phyloP scores from a whole-genome alignment of 2,113 vertebrate species.

The Arenaria interpres region DNA sequence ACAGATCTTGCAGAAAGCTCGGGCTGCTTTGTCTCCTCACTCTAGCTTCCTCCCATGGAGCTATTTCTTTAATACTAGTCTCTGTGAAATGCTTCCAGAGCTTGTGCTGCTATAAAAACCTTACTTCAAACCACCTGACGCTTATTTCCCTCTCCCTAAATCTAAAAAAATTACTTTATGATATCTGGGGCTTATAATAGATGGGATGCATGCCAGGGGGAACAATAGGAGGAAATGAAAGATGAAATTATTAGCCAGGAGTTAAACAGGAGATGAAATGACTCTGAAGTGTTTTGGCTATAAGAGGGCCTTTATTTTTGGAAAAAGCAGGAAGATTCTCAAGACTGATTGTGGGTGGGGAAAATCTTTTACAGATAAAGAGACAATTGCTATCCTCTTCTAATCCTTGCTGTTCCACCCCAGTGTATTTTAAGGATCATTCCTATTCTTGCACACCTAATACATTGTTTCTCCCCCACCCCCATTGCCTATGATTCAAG shows the following conservation, averaged over 20 bases:
- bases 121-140: conserved; percentile 66
- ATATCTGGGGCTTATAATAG: conserved; percentile 70
- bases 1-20: not conserved
- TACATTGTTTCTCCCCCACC: not conserved
- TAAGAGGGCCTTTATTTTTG: not conserved
- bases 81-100: not conserved
- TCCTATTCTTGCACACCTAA: not conserved
- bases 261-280: conserved; percentile 64
- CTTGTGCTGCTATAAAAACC: conserved; percentile 33
- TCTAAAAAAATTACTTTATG: conserved; percentile 55
- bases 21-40: conserved; percentile 10
- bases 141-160: conserved; percentile 54
- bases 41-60: not conserved
- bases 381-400: conserved; percentile 9
- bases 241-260: conserved; percentile 65
- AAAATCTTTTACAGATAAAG: not conserved
- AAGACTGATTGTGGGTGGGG: not conserved
- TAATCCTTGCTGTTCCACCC: not conserved
- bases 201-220: conserved; percentile 55
- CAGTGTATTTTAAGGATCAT: conserved; percentile 5
- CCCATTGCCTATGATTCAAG: not conserved
- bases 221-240: conserved; percentile 69
- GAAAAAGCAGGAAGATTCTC: conserved; percentile 31
- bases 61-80: not conserved
- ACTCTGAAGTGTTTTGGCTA: conserved; percentile 29